A percentile compares a stretch with the other conserved stretches of the same genome.
These are phyloP conservation scores for Drosophila lacicola DNA, from an alignment of 2,888 invertebrate species.

Conservation along the genomic window DNA sequence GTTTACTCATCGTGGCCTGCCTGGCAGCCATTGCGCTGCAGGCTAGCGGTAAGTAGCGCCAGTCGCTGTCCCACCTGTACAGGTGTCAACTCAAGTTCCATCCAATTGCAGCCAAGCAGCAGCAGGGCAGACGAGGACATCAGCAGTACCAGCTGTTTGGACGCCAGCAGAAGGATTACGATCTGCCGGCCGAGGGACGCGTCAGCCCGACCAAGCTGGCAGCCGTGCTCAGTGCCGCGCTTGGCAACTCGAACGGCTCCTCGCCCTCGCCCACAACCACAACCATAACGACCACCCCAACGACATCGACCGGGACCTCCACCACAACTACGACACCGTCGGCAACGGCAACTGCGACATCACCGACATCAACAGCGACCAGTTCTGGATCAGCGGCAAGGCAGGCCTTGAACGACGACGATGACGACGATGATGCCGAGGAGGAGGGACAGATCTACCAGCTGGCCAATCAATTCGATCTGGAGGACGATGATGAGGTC, in stretches of 20 bases:
- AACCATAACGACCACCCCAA: not conserved
- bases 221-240: constrained; percentile 27
- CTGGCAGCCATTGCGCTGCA: constrained; percentile 55
- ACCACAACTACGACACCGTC: not conserved
- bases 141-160: constrained; percentile 45
- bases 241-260: constrained; percentile 2
- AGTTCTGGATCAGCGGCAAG: not conserved
- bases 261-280: constrained; percentile 1
- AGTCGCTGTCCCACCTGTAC: too few relatives aligned
- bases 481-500: constrained; percentile 32
- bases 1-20: constrained; percentile 57
- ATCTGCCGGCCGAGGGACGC: constrained; percentile 58
- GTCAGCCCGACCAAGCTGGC: constrained; percentile 49
- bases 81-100: not conserved
- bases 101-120: constrained; percentile 44
- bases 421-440: constrained; percentile 25
- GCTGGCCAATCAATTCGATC: constrained; percentile 9
- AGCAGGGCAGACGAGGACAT: constrained; percentile 28
- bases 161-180: constrained; percentile 42
- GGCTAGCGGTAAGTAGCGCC: constrained; percentile 51
- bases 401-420: constrained; percentile 14
- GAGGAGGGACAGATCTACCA: constrained; percentile 25
- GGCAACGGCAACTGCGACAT: constrained; percentile 1
- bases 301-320: not conserved
- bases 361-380: constrained; percentile 9